Conservation (phyloP, 2,888 invertebrate genomes). For the Drosophila meridiana region DNA sequence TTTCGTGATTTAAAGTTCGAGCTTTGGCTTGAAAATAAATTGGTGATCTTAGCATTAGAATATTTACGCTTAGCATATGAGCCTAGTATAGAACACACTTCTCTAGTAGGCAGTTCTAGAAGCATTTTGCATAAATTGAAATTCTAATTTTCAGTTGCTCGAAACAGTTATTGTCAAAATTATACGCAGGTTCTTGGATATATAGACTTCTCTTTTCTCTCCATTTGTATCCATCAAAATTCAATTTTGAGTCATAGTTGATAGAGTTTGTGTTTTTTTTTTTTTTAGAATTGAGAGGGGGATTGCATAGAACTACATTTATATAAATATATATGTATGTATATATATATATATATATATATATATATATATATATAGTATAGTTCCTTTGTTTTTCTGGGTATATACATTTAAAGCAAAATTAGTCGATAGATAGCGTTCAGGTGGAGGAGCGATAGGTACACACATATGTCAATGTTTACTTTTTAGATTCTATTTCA, state of each 20-base stretch:
- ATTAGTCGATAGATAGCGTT: conserved; percentile 68
- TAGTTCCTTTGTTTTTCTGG: conserved; percentile 6
- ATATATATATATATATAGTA: conserved; percentile 30
- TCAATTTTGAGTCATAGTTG: conserved; percentile 63
- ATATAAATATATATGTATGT: conserved; percentile 28
- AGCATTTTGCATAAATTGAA: conserved; percentile 49
- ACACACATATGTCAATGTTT: conserved; percentile 73
- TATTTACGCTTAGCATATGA: conserved; percentile 44
- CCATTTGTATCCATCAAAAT: conserved; percentile 53
- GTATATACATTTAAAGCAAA: conserved; percentile 64
- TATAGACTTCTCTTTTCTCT: conserved; percentile 8
- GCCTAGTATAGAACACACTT: conserved; percentile 30
- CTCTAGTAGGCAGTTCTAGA: conserved; percentile 50
- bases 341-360: conserved; percentile 31
- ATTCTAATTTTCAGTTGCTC: conserved; percentile 48
- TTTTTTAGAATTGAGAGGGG: conserved; percentile 20
- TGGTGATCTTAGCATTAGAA: conserved; percentile 54
- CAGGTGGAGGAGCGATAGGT: conserved; percentile 78
- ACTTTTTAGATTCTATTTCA: conserved; percentile 65
- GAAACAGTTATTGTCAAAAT: conserved; percentile 72
- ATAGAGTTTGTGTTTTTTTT: conserved; percentile 22
- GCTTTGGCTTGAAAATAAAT: conserved; percentile 39
- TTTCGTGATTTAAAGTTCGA: conserved; percentile 38
- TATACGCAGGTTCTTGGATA: conserved; percentile 63
- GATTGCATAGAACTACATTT: conserved; percentile 45